phyloP scores from a whole-genome alignment of 2,888 invertebrate genomes.

The Rapana venosa region DNA sequence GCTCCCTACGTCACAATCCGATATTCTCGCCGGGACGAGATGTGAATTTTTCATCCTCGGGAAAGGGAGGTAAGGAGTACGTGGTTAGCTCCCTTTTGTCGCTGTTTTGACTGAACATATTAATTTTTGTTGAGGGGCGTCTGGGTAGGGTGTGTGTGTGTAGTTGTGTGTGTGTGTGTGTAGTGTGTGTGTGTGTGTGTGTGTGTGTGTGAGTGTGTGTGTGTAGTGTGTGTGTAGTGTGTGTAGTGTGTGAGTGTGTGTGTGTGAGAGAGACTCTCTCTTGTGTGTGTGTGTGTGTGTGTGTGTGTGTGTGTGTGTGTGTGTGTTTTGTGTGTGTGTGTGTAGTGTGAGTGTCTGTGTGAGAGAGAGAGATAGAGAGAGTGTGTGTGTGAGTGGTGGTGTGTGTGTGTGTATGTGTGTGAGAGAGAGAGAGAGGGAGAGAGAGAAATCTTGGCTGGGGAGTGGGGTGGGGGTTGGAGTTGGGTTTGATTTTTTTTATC shows the following conservation, averaged over 20 bases:
- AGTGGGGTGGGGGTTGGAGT: background rate
- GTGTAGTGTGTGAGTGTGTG: background rate
- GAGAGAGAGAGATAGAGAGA: background rate
- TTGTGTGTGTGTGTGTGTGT: too few species aligned
- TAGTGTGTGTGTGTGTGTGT: background rate
- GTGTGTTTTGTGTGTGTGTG: too few species aligned
- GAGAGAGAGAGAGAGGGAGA: background rate
- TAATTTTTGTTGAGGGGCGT: background rate
- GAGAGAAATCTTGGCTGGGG: background rate
- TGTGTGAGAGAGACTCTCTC: background rate
- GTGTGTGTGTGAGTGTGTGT: too few species aligned
- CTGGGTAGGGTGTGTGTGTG: background rate
- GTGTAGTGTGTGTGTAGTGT: background rate
- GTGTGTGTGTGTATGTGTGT: background rate
- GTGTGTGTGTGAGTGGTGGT: background rate
- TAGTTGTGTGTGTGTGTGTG: too few species aligned
- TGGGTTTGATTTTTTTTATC: too few species aligned
- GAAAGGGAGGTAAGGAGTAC: background rate
- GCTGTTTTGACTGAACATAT: conserved; percentile 10
- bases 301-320: background rate
- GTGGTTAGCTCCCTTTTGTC: conserved; percentile 18
- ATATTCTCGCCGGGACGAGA: background rate
- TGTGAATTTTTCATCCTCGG: conserved; percentile 7
- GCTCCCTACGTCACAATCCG: background rate
- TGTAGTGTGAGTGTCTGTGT: background rate